These are phyloP conservation scores for Conger conger DNA, from an alignment of 2,113 vertebrate species.

Conservation along the genomic window DNA sequence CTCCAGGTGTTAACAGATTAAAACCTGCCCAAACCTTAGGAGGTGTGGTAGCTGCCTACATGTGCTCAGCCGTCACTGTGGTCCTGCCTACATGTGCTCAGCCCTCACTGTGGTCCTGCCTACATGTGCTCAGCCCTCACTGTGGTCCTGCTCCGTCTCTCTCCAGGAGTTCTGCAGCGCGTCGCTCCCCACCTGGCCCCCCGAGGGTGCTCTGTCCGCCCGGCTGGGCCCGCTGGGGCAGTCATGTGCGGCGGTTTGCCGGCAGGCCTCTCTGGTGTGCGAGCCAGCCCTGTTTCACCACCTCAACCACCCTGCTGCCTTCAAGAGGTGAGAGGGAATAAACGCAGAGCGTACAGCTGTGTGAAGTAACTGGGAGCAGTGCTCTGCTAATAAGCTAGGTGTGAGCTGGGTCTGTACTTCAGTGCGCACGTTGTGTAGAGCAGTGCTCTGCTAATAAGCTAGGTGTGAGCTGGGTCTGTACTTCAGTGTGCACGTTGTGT, in stretches of 20 bases:
- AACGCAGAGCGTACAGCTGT: neutral
- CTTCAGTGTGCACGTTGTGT: neutral
- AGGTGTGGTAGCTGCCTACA: neutral
- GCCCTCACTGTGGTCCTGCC: too few species aligned
- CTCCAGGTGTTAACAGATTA: neutral
- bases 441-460: neutral
- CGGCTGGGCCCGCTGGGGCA: conserved; percentile 59
- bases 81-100: too few species aligned
- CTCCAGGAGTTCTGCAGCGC: conserved; percentile 60
- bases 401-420: neutral
- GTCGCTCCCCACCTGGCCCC: conserved; percentile 56
- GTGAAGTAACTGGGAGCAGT: neutral
- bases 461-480: too few species aligned
- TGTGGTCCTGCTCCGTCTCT: neutral
- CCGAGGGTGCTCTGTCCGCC: conserved; percentile 46
- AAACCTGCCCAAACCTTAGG: neutral
- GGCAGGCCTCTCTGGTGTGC: conserved; percentile 54
- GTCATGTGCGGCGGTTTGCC: conserved; percentile 60
- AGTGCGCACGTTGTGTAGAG: neutral
- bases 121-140: neutral
- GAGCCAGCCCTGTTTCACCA: conserved; percentile 64
- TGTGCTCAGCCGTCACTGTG: too few species aligned
- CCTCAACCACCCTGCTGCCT: conserved; percentile 57
- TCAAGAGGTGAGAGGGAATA: conserved; percentile 53
- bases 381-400: neutral